Conservation (phyloP, 2,797 vertebrate genomes). For the Lateolabrax maculatus region DNA sequence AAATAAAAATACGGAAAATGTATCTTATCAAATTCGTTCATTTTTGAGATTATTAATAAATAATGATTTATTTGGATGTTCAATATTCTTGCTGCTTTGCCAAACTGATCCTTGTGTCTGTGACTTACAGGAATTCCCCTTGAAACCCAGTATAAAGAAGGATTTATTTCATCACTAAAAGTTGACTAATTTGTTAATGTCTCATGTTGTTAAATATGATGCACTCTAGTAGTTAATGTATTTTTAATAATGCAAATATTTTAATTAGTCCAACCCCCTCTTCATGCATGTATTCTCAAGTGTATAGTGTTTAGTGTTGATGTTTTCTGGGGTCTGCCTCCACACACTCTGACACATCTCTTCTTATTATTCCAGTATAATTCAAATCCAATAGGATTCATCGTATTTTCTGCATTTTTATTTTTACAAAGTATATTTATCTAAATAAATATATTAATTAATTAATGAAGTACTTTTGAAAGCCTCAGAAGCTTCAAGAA, state of each 20-base stretch:
- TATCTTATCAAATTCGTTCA: not conserved
- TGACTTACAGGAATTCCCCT: constrained; percentile 21
- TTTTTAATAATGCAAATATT: constrained; percentile 81
- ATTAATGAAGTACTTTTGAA: not conserved
- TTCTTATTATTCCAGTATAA: constrained; percentile 8
- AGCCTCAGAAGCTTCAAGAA: constrained; percentile 13
- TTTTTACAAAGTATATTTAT: constrained; percentile 9
- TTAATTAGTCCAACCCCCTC: constrained; percentile 72
- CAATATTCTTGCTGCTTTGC: constrained; percentile 5
- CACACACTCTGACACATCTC: constrained; percentile 9
- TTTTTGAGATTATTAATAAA: not conserved
- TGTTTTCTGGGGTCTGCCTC: constrained; percentile 39
- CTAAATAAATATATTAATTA: not conserved
- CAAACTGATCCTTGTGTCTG: not conserved
- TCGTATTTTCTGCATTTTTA: not conserved
- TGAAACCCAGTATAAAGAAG: constrained; percentile 16
- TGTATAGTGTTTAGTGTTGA: constrained; percentile 64
- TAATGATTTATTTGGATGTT: constrained; percentile 24
- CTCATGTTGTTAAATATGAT: constrained; percentile 70
- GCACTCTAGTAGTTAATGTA: constrained; percentile 68
- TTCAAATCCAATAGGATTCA: not conserved
- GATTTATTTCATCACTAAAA: constrained; percentile 48
- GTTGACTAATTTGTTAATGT: constrained; percentile 65
- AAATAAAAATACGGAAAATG: not conserved
- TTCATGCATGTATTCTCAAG: constrained; percentile 70